Evolutionary conservation across 2,113 vertebrate genomes (phyloP).

Genomic region (Tautogolabrus adspersus): DNA sequence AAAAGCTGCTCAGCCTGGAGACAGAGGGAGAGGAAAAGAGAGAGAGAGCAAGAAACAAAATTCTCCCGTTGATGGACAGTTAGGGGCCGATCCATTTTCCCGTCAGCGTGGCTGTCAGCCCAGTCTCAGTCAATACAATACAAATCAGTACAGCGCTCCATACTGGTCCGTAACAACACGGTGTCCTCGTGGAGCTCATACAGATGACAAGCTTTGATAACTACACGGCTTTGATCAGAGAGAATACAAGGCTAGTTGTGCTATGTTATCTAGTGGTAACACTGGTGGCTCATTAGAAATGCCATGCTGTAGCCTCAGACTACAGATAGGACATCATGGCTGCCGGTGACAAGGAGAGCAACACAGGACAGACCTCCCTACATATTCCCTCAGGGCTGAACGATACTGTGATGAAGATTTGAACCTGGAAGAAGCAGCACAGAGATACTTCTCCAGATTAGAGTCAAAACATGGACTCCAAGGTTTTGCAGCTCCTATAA

Average conservation of each 20-base stretch:
- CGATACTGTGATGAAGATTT: conserved; percentile 22
- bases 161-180: conserved; percentile 53
- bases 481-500: too few relatives aligned
- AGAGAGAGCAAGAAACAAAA: conserved; percentile 22
- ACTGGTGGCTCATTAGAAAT: conserved; percentile 47
- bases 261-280: conserved; percentile 47
- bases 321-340: conserved; percentile 37
- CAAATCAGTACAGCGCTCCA: conserved; percentile 46
- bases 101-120: conserved; percentile 66
- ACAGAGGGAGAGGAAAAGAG: conserved; percentile 18
- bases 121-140: conserved; percentile 62
- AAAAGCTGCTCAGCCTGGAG: conserved; percentile 25
- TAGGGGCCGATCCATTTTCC: conserved; percentile 66
- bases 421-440: conserved; percentile 26
- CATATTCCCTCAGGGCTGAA: conserved; percentile 11
- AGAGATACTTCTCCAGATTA: neutral
- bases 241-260: conserved; percentile 38
- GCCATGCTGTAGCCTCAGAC: conserved; percentile 21
- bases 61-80: conserved; percentile 68
- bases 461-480: neutral
- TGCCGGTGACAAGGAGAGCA: conserved; percentile 17
- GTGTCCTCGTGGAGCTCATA: conserved; percentile 43
- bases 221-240: conserved; percentile 60
- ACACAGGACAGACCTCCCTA: neutral
- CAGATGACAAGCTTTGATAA: conserved; percentile 72